Percentiles rank a stretch among this genome's conserved stretches.
Evolutionary conservation across 2,113 vertebrate species (phyloP).

Genomic region (Podarcis cretensis): DNA sequence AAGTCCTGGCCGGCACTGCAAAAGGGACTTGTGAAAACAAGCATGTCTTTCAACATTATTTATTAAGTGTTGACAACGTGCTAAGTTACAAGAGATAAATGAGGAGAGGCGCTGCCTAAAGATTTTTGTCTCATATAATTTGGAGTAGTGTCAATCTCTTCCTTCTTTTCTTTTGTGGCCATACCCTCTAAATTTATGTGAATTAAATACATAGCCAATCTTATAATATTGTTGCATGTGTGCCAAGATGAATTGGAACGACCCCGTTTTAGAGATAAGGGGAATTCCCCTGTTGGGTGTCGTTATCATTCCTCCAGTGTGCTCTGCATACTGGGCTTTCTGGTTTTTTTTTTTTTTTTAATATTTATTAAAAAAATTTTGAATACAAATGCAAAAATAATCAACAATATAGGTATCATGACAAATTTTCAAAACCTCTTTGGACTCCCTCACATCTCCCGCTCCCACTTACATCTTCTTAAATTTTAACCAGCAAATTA

Average conservation of each 20-base stretch:
- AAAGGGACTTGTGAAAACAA: conserved; percentile 54
- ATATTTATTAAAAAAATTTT: no score
- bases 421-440: no score
- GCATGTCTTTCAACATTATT: conserved; percentile 49
- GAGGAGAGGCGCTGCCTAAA: conserved; percentile 33
- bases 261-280: neutral
- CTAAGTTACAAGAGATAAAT: conserved; percentile 41
- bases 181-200: neutral
- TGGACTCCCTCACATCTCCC: no score
- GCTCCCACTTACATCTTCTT: no score
- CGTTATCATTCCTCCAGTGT: neutral
- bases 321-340: neutral
- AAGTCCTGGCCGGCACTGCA: conserved; percentile 30
- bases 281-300: neutral
- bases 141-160: conserved; percentile 37
- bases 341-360: no score
- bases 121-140: conserved; percentile 44
- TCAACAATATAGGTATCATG: no score
- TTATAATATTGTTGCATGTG: neutral
- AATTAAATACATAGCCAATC: neutral
- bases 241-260: neutral
- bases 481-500: no score
- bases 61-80: conserved; percentile 57
- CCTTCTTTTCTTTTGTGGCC: neutral
- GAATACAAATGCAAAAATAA: no score